Base-by-base conservation (phyloP, 2,888 invertebrate species). In the Mylabris sibirica region DNA sequence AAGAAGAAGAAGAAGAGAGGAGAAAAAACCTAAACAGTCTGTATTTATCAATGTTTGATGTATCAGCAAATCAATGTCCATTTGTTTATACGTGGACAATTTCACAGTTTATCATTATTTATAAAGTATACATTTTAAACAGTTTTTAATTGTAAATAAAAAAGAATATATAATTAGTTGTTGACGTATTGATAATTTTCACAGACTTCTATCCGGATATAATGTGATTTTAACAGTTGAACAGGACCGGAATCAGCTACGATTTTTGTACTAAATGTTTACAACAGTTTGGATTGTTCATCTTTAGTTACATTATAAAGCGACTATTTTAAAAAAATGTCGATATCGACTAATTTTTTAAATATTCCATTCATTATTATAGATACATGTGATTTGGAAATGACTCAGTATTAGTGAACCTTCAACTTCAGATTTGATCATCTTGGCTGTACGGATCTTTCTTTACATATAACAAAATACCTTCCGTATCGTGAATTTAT, bases 31-130 rank as follows among this genome's bases (percentile, higher is more conserved):
- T 22, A 59, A 26, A 30, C 60, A 60, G 30, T 9, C 35, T 26
- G n/a, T 34, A n/a, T 41, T 17, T 62, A 4, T 20, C 20, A 41
- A 62, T 12, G 34, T 35, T 22, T 35, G 1, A 41, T 44, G 17
- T 14, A 60, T 60, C 12, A 5, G 30, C 26, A 60, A 22, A 60
- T 60, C 60, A 35, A 60, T 17, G 60, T 38, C 12, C 17, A 35
- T 60, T 60, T 60, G 22, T 60, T 34, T 60, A 22, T 60, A n/a
- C 9, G 35, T 35, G 22, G 60, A 22, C 49, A 53, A 17, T n/a
- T 60, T 60, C 60, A 60, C 60, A 60, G 60, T 60, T 60, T 60
- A 60, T 26, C 34, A 30, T 30, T 60, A 22, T 60, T n/a, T 5
- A 2, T 12, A 17, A 60, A 17, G 3, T 30, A 26, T 35, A 60